Evolutionary conservation across 2,113 vertebrate genomes (phyloP), one percentile per base, ranked within the genome.

Genomic region (Bubo bubo): DNA sequence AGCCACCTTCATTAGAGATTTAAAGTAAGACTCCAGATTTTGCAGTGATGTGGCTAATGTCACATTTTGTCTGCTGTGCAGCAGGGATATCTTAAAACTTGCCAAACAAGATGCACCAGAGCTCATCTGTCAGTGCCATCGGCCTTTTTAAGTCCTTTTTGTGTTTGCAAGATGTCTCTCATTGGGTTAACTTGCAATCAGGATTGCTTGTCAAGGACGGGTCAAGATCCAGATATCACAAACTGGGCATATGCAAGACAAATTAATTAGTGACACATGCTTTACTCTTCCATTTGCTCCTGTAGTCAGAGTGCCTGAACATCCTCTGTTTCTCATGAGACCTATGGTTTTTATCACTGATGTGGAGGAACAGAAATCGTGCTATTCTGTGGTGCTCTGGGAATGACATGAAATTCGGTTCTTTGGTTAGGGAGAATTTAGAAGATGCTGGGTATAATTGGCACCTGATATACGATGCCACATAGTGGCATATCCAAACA

Each of bases 231-330:
- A 67, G 14, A 28, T 35, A 39, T 13, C 85, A 56, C 71, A 72
- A 75, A 60, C 49, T 39, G 34, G 53, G 14, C 37, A 53, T 56
- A 56, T 43, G 49, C 35, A 72, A 60, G 79, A 56, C 43, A 88
- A 77, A 87, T 85, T 43, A 90, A 52, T 84, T 45, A 58, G 45
- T 49, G 74, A 43, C 66, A 68, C 9, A 6, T 32, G 50, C 50
- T 81, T 94, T 62, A 18, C 12, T 74, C 23, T 85, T 95, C 30
- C 70, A 52, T 73, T 90, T 93, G 32, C 27, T 52, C 19, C 27
- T 39, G 21, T 32, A 49, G 49, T 70, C 77, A 53, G 64, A 79
- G 41, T 72, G 52, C 62, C 52, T 56, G 37, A 79, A 52, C 21
- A 19, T 39, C 13, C 28, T 22, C 22, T 60, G 4, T 79, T 91